Base-by-base conservation (phyloP, 2,888 invertebrate genomes). In the Rotaria magnacalcarata region DNA sequence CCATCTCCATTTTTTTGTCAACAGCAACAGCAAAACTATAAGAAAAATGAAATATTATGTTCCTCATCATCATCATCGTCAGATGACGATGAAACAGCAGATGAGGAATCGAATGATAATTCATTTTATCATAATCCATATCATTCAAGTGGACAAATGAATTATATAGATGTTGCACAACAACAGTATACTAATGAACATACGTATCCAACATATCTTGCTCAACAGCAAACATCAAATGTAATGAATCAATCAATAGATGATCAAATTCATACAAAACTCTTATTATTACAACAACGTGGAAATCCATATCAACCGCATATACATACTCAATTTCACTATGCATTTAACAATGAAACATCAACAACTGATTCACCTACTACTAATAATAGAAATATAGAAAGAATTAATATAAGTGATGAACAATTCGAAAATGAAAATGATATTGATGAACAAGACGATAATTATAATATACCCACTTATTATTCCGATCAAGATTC, bases 41-140 rank as follows among this genome's bases (percentile, higher is more conserved):
- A 67, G 6, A 34, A 34, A 34, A 67, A 34, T 27, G 34, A 16
- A 10, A 6, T 67, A 34, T 60, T 14, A 3, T 60, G 27, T 27
- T 60, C 60, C 10, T 41, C 67, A 14, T 27, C 34, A 54, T 21
- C 21, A 21, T 54, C 54, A 41, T 67, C 67, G 8, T 27, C 27
- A 5, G 34, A 67, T 19, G 67, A 67, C 5, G 67, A 67, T 27
- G 34, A 41, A 19, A 19, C 16, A 67, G 34, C 19, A 5, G 67
- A 41, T 67, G 34, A 34, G 5, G 67, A 19, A 67, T 19, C 67
- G 0, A 67, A 67, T 67, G 19, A 67, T 80, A 43, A 80, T 47
- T 80, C 80, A 24, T 80, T 80, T 10, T 80, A 80, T 43, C 80
- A 80, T 47, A 80, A 80, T 80, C 80, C 80, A n/a, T 80, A 80